Evolutionary conservation across 1,140 invertebrate genomes (phyloP), one percentile per base, ranked within the genome.

Genomic region (Anagrus nilaparvatae): DNA sequence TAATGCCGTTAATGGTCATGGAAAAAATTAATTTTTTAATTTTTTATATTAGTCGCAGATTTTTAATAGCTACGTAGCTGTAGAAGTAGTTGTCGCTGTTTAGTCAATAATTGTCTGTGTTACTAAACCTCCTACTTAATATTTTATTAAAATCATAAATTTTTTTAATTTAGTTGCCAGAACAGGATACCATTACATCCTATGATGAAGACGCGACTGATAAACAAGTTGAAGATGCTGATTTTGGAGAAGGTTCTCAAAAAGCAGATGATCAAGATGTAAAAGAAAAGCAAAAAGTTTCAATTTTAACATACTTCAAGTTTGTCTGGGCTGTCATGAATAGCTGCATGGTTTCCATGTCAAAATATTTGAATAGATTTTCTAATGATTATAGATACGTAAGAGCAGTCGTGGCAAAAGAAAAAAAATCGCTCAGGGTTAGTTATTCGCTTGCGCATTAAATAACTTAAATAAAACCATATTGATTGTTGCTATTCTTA

Each of bases 351-450:
- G 82, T 92, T 12, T 87, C 87, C n/a, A 56, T 89, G n/a, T 96
- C 90, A 5, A 77, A 74, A 34, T 79, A 82, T 45, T 67, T 97
- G 24, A 94, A 97, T 70, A 75, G 73, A 47, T 84, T 92, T 46
- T 97, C 93, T 0, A 74, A 82, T 21, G 91, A 97, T 66, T 96
- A 97, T 69, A 76, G 94, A 52, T 93, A 91, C 58, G 87, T 98
- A 0, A 83, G 91, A 6, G 77, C 79, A 33, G 79, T 84, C 13
- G 65, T 88, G 18, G 73, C 76, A 0, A 72, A 78, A 34, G 84
- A 87, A 56, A 94, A 94, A 63, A 84, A 84, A 60, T 61, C 77
- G 38, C 68, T 95, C 3, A 96, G 95, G 75, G 86, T 87, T 63
- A 54, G 40, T 54, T 41, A 37, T 33, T n/a, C 30, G 40, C 35